Percentiles rank a stretch among this genome's conserved stretches.
Conservation (phyloP, 2,113 vertebrate genomes). For the Sphyrna mokarran region DNA sequence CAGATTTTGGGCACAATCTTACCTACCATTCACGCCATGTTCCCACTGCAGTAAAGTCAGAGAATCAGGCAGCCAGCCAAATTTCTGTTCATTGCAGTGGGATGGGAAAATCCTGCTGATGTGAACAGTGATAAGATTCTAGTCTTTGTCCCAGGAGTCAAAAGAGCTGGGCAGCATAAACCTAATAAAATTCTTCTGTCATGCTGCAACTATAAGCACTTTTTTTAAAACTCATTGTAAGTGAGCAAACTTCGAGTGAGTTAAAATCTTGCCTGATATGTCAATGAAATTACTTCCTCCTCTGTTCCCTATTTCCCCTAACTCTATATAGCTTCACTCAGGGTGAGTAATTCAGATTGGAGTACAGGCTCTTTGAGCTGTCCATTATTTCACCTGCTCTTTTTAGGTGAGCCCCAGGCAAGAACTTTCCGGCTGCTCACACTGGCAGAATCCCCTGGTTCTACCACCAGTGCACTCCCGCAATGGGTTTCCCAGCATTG, state of each 20-base stretch:
- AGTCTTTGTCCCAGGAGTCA: background rate
- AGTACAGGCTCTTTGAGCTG: background rate
- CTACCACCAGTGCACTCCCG: too few relatives aligned
- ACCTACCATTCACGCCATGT: too few relatives aligned
- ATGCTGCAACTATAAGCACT: background rate
- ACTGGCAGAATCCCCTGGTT: too few relatives aligned
- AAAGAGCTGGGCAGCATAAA: background rate
- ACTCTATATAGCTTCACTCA: background rate
- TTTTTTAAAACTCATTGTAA: background rate
- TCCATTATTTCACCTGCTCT: background rate
- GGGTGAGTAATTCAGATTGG: background rate
- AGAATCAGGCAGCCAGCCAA: too few relatives aligned
- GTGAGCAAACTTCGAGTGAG: background rate
- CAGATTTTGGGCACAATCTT: background rate
- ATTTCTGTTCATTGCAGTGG: too few relatives aligned
- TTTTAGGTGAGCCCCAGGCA: background rate
- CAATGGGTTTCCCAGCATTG: too few relatives aligned
- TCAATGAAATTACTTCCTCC: background rate
- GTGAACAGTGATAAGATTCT: too few relatives aligned
- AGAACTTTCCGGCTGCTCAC: too few relatives aligned
- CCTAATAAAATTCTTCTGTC: background rate
- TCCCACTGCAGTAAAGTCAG: too few relatives aligned
- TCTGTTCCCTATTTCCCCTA: background rate
- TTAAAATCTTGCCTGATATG: background rate
- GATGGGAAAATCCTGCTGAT: too few relatives aligned